Evolutionary conservation across 1,140 invertebrate species (phyloP).

Genomic region (Heterodera carotae): DNA sequence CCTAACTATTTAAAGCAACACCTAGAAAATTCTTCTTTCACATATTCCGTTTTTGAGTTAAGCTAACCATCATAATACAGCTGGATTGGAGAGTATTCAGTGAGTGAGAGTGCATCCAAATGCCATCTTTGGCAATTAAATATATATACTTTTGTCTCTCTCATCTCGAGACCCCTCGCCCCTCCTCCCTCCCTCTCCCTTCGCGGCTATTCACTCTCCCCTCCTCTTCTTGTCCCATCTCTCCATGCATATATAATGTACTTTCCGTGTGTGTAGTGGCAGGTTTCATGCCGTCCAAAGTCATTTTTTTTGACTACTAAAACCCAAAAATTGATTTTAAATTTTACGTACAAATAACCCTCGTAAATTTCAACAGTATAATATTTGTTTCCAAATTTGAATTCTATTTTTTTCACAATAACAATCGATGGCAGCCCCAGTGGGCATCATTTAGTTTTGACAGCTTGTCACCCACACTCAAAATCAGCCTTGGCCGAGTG

Average conservation of each 20-base stretch:
- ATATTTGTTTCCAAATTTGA: too few relatives aligned
- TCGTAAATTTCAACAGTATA: too few relatives aligned
- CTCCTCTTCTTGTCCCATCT: not conserved
- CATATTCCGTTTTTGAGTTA: not conserved
- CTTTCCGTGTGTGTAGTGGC: not conserved
- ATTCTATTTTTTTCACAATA: not conserved
- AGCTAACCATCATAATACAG: too few relatives aligned
- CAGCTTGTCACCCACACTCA: not conserved
- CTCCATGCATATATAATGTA: not conserved
- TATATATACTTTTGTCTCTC: not conserved
- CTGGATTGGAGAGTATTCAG: not conserved
- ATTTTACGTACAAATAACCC: too few relatives aligned
- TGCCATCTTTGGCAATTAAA: not conserved
- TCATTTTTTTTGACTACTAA: not conserved
- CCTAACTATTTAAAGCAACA: too few relatives aligned
- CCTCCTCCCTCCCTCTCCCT: too few relatives aligned
- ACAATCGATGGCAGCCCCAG: not conserved
- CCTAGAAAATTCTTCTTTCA: not conserved
- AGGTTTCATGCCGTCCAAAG: not conserved
- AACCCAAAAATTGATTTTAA: slow-evolving; percentile 10
- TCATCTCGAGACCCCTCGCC: not conserved
- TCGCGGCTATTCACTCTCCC: not conserved
- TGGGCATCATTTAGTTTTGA: not conserved
- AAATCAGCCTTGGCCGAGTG: not conserved
- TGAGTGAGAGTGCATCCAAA: not conserved